phyloP scores from a whole-genome alignment of 2,113 vertebrate genomes.

The Astatoreochromis straeleni region DNA sequence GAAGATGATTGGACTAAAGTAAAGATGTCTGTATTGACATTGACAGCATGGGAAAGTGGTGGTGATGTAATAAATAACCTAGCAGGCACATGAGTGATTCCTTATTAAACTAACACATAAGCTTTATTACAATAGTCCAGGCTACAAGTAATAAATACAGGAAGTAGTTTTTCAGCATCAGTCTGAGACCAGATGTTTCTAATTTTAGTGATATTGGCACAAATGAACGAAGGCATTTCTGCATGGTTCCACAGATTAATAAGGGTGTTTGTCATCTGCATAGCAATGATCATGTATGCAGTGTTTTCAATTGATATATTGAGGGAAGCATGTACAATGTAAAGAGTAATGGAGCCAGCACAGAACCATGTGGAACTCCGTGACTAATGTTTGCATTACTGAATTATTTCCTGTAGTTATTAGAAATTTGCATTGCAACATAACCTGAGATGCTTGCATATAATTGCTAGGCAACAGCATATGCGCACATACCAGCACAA shows the following conservation, averaged over 20 bases:
- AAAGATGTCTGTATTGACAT: not conserved
- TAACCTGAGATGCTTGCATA: not conserved
- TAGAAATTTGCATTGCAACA: not conserved
- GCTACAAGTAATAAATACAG: not conserved
- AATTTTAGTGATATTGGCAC: not conserved
- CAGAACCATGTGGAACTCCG: not conserved
- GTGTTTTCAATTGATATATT: not conserved
- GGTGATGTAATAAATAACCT: not conserved
- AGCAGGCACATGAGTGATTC: not conserved
- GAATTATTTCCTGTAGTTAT: not conserved
- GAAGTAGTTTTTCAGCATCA: not conserved
- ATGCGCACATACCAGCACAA: not conserved
- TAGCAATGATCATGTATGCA: not conserved
- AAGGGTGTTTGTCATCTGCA: not conserved
- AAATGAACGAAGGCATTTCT: not conserved
- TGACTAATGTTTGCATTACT: rapidly evolving
- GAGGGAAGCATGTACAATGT: not conserved
- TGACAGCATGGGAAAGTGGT: not conserved
- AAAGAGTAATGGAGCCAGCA: not conserved
- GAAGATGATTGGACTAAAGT: not conserved
- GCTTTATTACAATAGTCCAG: not conserved
- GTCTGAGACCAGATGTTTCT: not conserved
- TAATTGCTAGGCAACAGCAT: not conserved
- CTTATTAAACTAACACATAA: not conserved
- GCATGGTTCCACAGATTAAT: not conserved